These are phyloP conservation scores for Perca fluviatilis DNA, from an alignment of 2,113 vertebrate species.

Conservation along the genomic window DNA sequence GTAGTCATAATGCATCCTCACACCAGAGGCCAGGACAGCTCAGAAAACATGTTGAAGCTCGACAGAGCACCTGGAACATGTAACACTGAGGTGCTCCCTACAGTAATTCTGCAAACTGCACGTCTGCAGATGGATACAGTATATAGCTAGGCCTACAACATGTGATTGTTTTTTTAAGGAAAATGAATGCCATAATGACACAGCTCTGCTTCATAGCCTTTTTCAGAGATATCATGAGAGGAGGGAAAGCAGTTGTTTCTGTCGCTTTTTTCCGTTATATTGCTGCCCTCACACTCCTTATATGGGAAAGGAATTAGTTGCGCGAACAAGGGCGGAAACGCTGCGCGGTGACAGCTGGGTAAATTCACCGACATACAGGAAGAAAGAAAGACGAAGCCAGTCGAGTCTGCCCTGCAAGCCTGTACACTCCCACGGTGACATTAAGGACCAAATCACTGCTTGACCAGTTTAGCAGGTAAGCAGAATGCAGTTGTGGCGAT, in stretches of 20 bases:
- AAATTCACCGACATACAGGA: slow-evolving; percentile 74
- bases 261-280: slow-evolving; percentile 14
- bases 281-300: slow-evolving; percentile 77
- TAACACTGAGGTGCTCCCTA: neutral
- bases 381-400: slow-evolving; percentile 73
- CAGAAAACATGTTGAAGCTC: neutral
- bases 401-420: slow-evolving; percentile 18
- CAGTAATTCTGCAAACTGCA: neutral
- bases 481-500: too few species aligned
- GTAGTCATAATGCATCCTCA: neutral
- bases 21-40: neutral
- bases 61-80: neutral
- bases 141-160: neutral
- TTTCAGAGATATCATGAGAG: neutral
- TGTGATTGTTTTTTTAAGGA: neutral
- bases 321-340: slow-evolving; percentile 81
- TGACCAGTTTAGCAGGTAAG: slow-evolving; percentile 68
- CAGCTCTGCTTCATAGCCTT: neutral
- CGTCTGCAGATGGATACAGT: neutral
- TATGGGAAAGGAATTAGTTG: slow-evolving; percentile 84
- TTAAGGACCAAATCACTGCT: slow-evolving; percentile 67
- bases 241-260: slow-evolving; percentile 26
- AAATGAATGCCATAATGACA: neutral
- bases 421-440: slow-evolving; percentile 37
- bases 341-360: slow-evolving; percentile 83